Evolutionary conservation across 2,113 vertebrate genomes (phyloP).

Genomic region (Pseudorectes ferrugineus): DNA sequence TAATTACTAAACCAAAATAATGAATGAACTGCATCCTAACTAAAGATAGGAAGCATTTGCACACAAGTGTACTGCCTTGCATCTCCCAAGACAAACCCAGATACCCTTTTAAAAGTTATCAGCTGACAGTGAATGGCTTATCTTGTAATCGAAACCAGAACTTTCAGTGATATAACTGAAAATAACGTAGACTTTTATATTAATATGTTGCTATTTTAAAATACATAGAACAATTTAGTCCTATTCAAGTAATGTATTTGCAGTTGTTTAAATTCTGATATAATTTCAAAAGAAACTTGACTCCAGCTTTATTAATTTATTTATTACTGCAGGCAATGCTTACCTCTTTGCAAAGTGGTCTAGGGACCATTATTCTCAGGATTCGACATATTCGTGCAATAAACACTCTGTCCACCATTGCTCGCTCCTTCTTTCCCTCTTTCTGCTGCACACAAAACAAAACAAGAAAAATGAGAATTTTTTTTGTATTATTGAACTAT

Average conservation of each 20-base stretch:
- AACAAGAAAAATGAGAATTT: background rate
- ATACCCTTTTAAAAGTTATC: background rate
- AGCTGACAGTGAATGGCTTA: background rate
- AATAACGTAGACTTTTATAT: background rate
- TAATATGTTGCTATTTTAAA: background rate
- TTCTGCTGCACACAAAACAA: slow-evolving; percentile 71
- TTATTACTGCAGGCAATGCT: slow-evolving; percentile 12
- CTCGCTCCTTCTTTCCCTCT: slow-evolving; percentile 88
- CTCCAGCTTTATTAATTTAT: background rate
- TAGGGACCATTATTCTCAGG: slow-evolving; percentile 87
- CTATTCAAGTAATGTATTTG: background rate
- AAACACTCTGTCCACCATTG: slow-evolving; percentile 87
- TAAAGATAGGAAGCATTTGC: background rate
- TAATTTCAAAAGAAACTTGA: background rate
- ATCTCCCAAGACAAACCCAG: background rate
- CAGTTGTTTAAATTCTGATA: background rate
- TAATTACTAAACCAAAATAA: background rate
- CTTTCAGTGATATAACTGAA: background rate
- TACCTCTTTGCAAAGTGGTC: slow-evolving; percentile 90
- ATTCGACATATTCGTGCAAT: slow-evolving; percentile 81
- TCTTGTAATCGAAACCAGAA: background rate
- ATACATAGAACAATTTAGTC: background rate
- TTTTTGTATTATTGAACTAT: background rate
- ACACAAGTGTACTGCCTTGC: background rate
- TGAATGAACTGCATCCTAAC: background rate